Conservation (phyloP, 1,140 invertebrate genomes). For the Dinoponera quadriceps region DNA sequence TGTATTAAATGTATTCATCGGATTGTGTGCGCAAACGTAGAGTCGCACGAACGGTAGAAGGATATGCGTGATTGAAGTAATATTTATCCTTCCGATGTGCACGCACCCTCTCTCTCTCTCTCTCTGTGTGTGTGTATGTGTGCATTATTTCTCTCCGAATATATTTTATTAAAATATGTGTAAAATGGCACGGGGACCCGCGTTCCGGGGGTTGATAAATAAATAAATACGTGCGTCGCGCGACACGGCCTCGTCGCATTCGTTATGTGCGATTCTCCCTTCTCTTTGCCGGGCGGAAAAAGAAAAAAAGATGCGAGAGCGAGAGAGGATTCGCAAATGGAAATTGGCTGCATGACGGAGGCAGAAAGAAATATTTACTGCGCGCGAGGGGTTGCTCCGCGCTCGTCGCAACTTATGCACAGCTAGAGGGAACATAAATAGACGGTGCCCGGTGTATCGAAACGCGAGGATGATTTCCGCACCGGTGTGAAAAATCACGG, state of each 20-base stretch:
- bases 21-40: not conserved
- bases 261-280: constrained; percentile 21
- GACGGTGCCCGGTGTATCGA: constrained; percentile 61
- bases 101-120: no score
- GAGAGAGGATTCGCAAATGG: constrained; percentile 40
- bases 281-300: constrained; percentile 12
- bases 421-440: constrained; percentile 65
- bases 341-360: constrained; percentile 64
- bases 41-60: not conserved
- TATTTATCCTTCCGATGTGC: constrained; percentile 29
- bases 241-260: constrained; percentile 27
- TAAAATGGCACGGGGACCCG: constrained; percentile 17
- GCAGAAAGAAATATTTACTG: constrained; percentile 66
- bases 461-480: constrained; percentile 62
- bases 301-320: constrained; percentile 27
- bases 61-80: constrained; percentile 30
- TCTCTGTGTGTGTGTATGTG: not conserved
- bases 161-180: constrained; percentile 35
- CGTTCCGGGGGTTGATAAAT: constrained; percentile 5
- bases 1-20: constrained; percentile 30
- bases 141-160: constrained; percentile 7
- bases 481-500: constrained; percentile 57
- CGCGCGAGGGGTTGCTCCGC: constrained; percentile 37
- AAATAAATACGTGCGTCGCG: constrained; percentile 37
- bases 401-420: constrained; percentile 55